phyloP scores from a whole-genome alignment of 2,888 invertebrate species.

The Dilophus febrilis region DNA sequence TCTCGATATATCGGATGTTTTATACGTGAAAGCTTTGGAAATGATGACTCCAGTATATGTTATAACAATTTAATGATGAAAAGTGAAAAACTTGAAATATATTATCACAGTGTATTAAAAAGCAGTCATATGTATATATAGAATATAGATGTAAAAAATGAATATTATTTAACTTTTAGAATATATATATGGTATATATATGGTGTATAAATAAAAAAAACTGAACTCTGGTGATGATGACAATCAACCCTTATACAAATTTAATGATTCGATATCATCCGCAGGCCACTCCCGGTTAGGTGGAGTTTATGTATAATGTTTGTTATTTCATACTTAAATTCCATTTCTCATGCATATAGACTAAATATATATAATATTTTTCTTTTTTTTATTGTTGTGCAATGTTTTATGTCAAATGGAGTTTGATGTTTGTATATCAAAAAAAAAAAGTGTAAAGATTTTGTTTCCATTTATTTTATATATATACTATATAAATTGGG shows the following conservation, averaged over 20 bases:
- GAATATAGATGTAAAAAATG: not conserved
- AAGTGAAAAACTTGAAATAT: not conserved
- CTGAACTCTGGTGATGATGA: slow-evolving; percentile 10
- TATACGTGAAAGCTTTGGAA: no score
- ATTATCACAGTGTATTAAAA: not conserved
- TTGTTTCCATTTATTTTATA: no score
- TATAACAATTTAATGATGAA: not conserved
- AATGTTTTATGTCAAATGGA: slow-evolving; percentile 2
- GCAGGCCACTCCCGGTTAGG: slow-evolving; percentile 2
- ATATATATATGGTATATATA: slow-evolving; percentile 8
- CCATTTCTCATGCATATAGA: no score
- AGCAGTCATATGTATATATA: no score
- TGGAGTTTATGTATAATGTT: not conserved
- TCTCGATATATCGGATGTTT: no score
- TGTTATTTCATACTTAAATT: no score
- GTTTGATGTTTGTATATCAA: not conserved
- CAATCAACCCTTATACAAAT: not conserved
- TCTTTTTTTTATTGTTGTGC: no score
- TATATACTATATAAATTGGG: no score
- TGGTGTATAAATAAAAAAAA: no score
- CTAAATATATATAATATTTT: no score
- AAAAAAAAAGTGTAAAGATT: no score
- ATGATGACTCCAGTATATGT: not conserved
- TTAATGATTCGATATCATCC: slow-evolving; percentile 6
- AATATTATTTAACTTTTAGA: slow-evolving; percentile 11